These are phyloP conservation scores for Pangasianodon hypophthalmus DNA, from an alignment of 2,113 vertebrate genomes.

Conservation along the genomic window DNA sequence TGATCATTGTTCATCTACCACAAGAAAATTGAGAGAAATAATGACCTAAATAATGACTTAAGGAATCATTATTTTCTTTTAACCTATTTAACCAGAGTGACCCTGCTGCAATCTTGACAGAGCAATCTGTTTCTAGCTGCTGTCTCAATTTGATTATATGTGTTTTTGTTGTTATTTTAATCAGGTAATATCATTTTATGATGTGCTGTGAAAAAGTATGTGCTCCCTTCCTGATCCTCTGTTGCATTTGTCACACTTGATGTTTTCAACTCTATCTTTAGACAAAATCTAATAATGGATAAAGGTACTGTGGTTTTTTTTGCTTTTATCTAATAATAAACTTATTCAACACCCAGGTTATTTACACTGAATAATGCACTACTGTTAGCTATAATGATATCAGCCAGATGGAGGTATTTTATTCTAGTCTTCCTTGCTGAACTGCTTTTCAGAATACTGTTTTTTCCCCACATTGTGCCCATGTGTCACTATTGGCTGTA, in stretches of 20 bases:
- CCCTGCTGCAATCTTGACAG: conserved; percentile 36
- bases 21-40: conserved; percentile 48
- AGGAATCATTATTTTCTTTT: conserved; percentile 37
- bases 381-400: not conserved
- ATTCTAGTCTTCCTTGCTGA: not conserved
- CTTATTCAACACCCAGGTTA: not conserved
- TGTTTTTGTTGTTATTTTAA: not conserved
- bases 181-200: not conserved
- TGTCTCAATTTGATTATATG: conserved; percentile 36
- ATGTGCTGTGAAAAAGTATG: not conserved
- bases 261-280: not conserved
- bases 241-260: not conserved
- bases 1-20: conserved; percentile 39
- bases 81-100: conserved; percentile 45
- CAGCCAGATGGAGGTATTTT: not conserved
- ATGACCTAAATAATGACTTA: conserved; percentile 50
- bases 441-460: not conserved
- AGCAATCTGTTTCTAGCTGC: conserved; percentile 35
- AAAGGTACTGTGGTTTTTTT: not conserved
- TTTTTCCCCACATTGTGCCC: not conserved
- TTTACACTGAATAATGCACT: conserved; percentile 1
- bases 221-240: not conserved
- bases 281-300: not conserved
- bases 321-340: conserved; percentile 5
- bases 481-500: not conserved